phyloP scores from a whole-genome alignment of 2,888 invertebrate genomes.

The Gymnosoma rotundatum region DNA sequence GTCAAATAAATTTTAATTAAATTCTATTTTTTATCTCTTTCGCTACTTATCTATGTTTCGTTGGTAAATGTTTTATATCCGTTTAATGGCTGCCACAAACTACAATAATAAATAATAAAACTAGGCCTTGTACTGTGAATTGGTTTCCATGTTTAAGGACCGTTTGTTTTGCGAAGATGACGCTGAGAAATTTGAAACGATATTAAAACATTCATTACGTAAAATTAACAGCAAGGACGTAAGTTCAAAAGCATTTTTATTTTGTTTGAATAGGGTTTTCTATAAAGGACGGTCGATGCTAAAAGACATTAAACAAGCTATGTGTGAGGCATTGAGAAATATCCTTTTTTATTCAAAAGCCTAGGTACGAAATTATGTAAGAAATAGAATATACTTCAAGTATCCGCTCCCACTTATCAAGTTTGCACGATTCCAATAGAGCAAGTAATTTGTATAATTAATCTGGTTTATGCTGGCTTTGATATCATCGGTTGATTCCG shows the following conservation, averaged over 20 bases:
- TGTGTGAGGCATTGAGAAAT: no score
- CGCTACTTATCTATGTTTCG: conserved; percentile 24
- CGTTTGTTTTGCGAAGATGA: conserved; percentile 87
- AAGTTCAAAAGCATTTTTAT: background rate
- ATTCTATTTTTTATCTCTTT: conserved; percentile 10
- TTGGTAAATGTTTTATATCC: conserved; percentile 20
- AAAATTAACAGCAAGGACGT: conserved; percentile 80
- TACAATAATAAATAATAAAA: conserved; percentile 1
- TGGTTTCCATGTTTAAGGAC: conserved; percentile 89
- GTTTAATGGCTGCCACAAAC: conserved; percentile 19
- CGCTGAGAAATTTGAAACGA: conserved; percentile 85
- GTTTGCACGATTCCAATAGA: no score
- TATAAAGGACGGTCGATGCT: no score
- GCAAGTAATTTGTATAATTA: no score
- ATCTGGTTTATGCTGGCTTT: no score
- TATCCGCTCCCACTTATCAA: no score
- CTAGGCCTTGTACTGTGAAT: conserved; percentile 89
- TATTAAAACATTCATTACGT: conserved; percentile 84
- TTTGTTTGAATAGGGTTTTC: background rate
- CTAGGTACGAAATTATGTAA: no score
- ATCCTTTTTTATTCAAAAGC: no score
- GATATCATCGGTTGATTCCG: no score
- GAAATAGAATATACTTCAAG: no score
- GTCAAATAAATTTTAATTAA: conserved; percentile 48
- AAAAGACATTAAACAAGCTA: no score